phyloP scores from a whole-genome alignment of 1,140 invertebrate genomes.

The Polyergus mexicanus region DNA sequence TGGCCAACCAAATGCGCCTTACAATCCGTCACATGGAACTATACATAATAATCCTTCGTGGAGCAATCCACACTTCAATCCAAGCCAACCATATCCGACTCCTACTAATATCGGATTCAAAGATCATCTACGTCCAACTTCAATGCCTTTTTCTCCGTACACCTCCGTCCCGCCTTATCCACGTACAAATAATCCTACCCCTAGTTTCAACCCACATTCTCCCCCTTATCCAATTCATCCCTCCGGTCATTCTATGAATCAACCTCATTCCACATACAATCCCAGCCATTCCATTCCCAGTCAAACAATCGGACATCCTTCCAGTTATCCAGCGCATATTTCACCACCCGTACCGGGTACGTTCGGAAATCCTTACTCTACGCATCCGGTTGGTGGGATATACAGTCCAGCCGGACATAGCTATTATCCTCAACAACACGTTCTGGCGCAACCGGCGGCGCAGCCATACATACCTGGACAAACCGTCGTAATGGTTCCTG shows the following conservation, averaged over 20 bases:
- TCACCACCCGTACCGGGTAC: conserved; percentile 56
- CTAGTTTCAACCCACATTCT: background rate
- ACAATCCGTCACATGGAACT: conserved; percentile 15
- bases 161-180: background rate
- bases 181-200: conserved; percentile 27
- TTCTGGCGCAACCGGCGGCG: conserved; percentile 75
- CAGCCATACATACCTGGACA: conserved; percentile 79
- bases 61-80: conserved; percentile 59
- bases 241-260: conserved; percentile 4
- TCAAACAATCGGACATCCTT: conserved; percentile 26
- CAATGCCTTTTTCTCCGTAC: conserved; percentile 20
- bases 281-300: conserved; percentile 13
- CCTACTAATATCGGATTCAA: conserved; percentile 64
- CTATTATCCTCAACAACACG: conserved; percentile 76
- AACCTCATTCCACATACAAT: conserved; percentile 18
- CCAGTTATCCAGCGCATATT: conserved; percentile 44
- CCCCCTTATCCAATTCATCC: conserved; percentile 41
- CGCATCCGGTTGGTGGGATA: conserved; percentile 22
- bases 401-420: conserved; percentile 53
- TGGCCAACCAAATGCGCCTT: background rate
- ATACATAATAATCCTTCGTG: conserved; percentile 29
- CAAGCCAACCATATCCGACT: conserved; percentile 21
- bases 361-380: conserved; percentile 68
- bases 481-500: conserved; percentile 76
- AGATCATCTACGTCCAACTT: conserved; percentile 48